Evolutionary conservation across 2,888 invertebrate genomes (phyloP), one percentile per base, ranked within the genome.

Genomic region (Plutella xylostella): DNA sequence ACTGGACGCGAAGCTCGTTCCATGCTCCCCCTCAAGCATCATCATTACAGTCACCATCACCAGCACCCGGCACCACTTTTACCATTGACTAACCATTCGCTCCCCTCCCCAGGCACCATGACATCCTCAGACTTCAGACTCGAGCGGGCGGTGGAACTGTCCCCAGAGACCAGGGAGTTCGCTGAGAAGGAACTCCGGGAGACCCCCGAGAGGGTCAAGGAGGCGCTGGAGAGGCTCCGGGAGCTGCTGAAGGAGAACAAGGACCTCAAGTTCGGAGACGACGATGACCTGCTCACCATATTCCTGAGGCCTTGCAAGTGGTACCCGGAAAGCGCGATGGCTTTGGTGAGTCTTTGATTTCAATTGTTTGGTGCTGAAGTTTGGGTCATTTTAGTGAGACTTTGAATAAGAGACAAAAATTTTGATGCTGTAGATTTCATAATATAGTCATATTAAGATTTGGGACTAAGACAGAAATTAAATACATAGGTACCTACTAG

Each of bases 271-370:
- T 92, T 77, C 60, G 87, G 86, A 47, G 92, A 92, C 34, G 92
- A 92, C 54, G 93, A 94, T 55, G 92, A 92, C 25, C 87, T 91
- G 35, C 85, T 94, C 9, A 80, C 88, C n/a, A 90, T 92, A 50
- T 93, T 92, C 63, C 77, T 94, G 46, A 86, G 94, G 47, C 92
- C 93, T 20, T 91, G 91, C 74, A 94, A 94, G 68, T 94, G 88
- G 79, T 93, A 94, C 57, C 90, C 93, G 0, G 86, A 93, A 57
- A 92, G 93, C 72, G 94, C 94, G 0, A 76, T 89, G 46, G 89
- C 89, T 61, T 76, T 94, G 84, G 92, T 92, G 66, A 88, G 88
- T 82, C 34, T 11, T 14, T n/a, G n/a, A n/a, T n/a, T n/a, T n/a
- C n/a, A n/a, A n/a, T n/a, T n/a, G n/a, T n/a, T n/a, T n/a, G n/a